Conservation (phyloP, 2,888 invertebrate species). For the Cheilosia soror region DNA sequence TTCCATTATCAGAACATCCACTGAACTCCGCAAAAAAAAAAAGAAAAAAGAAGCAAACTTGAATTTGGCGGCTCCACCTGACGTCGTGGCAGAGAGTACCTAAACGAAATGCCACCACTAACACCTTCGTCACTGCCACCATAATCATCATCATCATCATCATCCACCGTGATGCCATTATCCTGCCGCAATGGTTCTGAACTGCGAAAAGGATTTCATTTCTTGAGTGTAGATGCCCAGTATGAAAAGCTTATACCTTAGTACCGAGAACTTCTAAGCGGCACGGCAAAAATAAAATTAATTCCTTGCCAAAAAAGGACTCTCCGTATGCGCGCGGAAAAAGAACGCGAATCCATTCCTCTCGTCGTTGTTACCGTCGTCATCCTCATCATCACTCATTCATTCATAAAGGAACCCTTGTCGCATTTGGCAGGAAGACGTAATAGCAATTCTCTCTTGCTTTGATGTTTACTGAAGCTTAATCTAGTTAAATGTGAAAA, state of each 20-base stretch:
- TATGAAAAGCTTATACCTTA: slow-evolving; percentile 25
- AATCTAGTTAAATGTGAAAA: slow-evolving; percentile 67
- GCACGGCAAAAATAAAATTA: slow-evolving; percentile 45
- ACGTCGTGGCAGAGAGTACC: slow-evolving; percentile 26
- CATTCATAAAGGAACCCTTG: slow-evolving; percentile 57
- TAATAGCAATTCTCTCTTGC: slow-evolving; percentile 52
- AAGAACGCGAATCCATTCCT: slow-evolving; percentile 9
- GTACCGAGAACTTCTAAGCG: neutral
- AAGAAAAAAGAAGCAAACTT: slow-evolving; percentile 28
- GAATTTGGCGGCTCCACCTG: slow-evolving; percentile 56
- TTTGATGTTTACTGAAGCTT: slow-evolving; percentile 67
- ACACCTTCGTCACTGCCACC: slow-evolving; percentile 15
- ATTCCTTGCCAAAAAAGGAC: slow-evolving; percentile 34
- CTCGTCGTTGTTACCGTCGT: slow-evolving; percentile 17
- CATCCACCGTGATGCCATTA: slow-evolving; percentile 32
- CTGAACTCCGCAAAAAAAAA: neutral
- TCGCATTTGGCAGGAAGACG: slow-evolving; percentile 56
- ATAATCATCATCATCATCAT: slow-evolving; percentile 26
- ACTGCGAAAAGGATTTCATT: slow-evolving; percentile 48
- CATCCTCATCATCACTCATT: slow-evolving; percentile 52
- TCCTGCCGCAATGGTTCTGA: slow-evolving; percentile 36
- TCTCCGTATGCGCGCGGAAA: slow-evolving; percentile 9
- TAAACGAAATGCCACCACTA: slow-evolving; percentile 19
- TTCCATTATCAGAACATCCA: slow-evolving; percentile 68
- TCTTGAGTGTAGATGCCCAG: slow-evolving; percentile 45